Conservation (phyloP, 2,888 invertebrate genomes). For the Cataglyphis altisquamis region DNA sequence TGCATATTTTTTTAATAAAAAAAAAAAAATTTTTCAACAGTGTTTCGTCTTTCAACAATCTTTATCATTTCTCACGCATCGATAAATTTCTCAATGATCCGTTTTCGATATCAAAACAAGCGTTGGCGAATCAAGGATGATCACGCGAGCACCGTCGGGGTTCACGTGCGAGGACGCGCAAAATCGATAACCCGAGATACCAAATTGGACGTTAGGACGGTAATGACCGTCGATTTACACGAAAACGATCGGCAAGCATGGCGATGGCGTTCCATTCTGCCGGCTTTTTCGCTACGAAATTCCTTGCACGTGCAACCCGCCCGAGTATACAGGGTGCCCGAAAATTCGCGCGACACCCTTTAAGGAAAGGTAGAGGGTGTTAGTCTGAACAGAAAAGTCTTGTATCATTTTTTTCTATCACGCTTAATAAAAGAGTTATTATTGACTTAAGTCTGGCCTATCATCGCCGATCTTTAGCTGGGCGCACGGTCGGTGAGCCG, state of each 20-base stretch:
- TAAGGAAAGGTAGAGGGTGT: too few relatives aligned
- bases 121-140: background rate
- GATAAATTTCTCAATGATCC: constrained; percentile 6
- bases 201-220: constrained; percentile 54
- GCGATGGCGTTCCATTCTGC: constrained; percentile 9
- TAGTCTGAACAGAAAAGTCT: too few relatives aligned
- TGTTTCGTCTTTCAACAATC: background rate
- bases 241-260: constrained; percentile 32
- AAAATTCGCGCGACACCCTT: too few relatives aligned
- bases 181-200: constrained; percentile 49
- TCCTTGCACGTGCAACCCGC: constrained; percentile 38
- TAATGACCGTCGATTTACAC: constrained; percentile 56
- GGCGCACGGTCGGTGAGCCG: too few relatives aligned
- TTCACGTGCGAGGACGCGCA: constrained; percentile 35
- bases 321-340: background rate
- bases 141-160: background rate
- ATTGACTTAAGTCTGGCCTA: too few relatives aligned
- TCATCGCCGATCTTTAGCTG: too few relatives aligned
- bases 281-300: constrained; percentile 29
- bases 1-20: too few relatives aligned
- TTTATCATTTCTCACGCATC: background rate
- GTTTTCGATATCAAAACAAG: constrained; percentile 5
- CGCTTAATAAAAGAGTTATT: too few relatives aligned
- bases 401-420: too few relatives aligned
- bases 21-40: too few relatives aligned